phyloP scores from a whole-genome alignment of 1,140 invertebrate genomes.

The Centruroides sculpturatus region DNA sequence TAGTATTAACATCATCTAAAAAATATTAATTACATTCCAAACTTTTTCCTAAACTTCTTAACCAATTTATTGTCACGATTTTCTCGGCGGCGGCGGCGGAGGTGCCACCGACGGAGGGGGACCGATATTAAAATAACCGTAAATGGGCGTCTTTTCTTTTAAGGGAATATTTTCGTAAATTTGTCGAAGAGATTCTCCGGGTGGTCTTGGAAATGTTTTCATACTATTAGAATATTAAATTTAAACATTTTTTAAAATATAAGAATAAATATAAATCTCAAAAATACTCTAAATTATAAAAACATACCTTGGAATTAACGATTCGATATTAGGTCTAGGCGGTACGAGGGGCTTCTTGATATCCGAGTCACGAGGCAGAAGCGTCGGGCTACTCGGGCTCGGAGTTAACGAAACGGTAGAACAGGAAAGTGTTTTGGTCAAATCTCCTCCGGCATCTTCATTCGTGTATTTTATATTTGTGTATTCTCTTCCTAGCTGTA shows the following conservation, averaged over 20 bases:
- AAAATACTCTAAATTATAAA: neutral
- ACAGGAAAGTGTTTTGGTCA: constrained; percentile 15
- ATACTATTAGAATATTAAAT: neutral
- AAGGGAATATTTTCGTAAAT: constrained; percentile 32
- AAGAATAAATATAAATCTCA: neutral
- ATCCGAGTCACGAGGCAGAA: constrained; percentile 16
- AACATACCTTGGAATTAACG: constrained; percentile 11
- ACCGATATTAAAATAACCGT: constrained; percentile 22
- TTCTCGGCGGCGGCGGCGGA: constrained; percentile 23
- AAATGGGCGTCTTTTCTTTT: constrained; percentile 24
- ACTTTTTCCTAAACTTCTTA: no score
- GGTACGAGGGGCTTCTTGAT: constrained; percentile 16
- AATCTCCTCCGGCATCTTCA: constrained; percentile 22
- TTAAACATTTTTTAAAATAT: neutral
- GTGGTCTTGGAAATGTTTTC: constrained; percentile 21
- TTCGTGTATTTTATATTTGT: constrained; percentile 58
- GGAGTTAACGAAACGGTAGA: constrained; percentile 15
- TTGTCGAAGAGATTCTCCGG: constrained; percentile 27
- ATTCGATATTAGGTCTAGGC: constrained; percentile 14
- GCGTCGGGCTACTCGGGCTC: constrained; percentile 19
- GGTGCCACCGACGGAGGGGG: constrained; percentile 23
- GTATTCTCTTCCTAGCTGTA: constrained; percentile 72
- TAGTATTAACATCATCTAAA: no score
- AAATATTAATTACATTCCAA: no score
- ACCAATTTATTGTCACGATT: constrained; percentile 9